Conservation (phyloP, 92 coral and sea anemone genomes). For the Porites rus region DNA sequence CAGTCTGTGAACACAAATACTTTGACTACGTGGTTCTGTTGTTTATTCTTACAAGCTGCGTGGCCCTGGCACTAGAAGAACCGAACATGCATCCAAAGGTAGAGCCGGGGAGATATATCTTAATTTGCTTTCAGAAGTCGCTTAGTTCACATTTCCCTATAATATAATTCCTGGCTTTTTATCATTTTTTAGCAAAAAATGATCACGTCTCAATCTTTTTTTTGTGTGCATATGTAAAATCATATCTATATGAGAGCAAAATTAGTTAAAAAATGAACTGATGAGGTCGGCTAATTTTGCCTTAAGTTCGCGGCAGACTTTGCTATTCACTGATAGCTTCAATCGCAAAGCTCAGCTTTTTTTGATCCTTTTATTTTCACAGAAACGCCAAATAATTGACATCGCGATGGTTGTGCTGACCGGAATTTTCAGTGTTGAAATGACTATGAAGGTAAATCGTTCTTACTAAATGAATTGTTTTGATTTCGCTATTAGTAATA, state of each 20-base stretch:
- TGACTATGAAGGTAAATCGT: conserved; percentile 85
- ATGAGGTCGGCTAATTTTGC: too few species aligned
- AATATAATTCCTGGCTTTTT: too few species aligned
- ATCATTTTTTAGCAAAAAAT: too few species aligned
- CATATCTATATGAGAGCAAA: too few species aligned
- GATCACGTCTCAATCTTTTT: too few species aligned
- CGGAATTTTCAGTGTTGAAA: conserved; percentile 87
- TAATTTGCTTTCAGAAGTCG: too few species aligned
- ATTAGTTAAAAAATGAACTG: too few species aligned
- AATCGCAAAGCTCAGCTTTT: not conserved
- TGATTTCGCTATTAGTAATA: not conserved
- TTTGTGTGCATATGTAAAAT: too few species aligned
- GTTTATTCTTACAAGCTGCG: conserved; percentile 89
- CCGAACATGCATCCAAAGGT: conserved; percentile 59
- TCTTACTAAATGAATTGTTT: not conserved
- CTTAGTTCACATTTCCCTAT: too few species aligned
- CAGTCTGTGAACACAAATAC: conserved; percentile 73
- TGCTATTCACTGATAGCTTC: too few species aligned
- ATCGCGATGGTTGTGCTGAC: conserved; percentile 82
- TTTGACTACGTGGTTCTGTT: conserved; percentile 92
- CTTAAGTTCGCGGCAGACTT: too few species aligned
- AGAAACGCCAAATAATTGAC: conserved; percentile 85
- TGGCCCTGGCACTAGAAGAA: conserved; percentile 85
- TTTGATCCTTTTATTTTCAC: not conserved
- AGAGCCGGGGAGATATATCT: too few species aligned